Conservation (phyloP, 2,888 invertebrate species). For the Euzophera pinguis region DNA sequence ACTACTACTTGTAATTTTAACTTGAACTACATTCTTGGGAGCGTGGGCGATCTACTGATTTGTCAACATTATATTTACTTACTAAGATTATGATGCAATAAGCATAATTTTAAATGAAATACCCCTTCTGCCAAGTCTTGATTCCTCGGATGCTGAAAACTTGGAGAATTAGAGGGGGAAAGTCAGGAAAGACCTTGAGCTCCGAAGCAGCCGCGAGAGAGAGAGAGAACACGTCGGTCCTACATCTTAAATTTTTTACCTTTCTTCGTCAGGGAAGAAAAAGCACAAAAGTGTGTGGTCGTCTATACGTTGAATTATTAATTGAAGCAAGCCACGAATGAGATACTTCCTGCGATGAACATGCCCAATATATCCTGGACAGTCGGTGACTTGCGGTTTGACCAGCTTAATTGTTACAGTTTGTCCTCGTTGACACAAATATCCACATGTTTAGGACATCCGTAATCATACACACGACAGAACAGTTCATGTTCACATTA, state of each 20-base stretch:
- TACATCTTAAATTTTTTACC: too few relatives aligned
- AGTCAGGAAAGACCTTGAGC: too few relatives aligned
- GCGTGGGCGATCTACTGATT: conserved; percentile 1
- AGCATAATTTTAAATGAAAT: background rate
- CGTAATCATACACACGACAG: too few relatives aligned
- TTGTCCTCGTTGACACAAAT: background rate
- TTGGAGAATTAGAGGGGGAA: too few relatives aligned
- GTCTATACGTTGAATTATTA: background rate
- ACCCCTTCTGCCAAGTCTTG: background rate
- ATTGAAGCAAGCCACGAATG: background rate
- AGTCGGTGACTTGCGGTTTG: background rate
- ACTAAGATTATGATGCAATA: background rate
- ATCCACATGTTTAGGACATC: background rate
- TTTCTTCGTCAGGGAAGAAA: too few relatives aligned
- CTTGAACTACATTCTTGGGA: conserved; percentile 1
- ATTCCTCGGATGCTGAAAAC: too few relatives aligned
- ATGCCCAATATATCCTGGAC: background rate
- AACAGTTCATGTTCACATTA: too few relatives aligned
- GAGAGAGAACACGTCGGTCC: too few relatives aligned
- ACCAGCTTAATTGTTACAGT: background rate
- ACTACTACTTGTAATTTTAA: conserved; percentile 4
- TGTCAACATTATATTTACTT: background rate
- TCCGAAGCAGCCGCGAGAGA: too few relatives aligned
- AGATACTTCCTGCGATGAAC: background rate
- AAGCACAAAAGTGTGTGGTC: background rate